phyloP scores from a whole-genome alignment of 1,140 invertebrate species.

The Brachystomella parvula region DNA sequence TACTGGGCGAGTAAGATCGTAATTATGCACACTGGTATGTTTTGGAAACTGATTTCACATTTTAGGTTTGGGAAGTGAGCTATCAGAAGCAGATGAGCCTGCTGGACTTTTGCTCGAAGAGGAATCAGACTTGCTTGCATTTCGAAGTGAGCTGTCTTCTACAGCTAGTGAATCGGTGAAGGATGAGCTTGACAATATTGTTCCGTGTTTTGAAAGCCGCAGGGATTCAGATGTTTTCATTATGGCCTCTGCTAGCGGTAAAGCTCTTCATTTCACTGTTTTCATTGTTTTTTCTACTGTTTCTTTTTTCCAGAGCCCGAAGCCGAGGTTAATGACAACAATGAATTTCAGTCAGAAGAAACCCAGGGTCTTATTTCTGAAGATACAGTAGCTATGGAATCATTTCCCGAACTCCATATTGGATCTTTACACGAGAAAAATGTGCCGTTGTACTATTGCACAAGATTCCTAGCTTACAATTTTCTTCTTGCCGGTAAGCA shows the following conservation, averaged over 20 bases:
- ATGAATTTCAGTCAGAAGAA: conserved; percentile 31
- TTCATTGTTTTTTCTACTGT: neutral
- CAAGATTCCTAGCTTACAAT: conserved; percentile 60
- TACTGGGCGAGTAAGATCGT: neutral
- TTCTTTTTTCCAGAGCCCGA: conserved; percentile 14
- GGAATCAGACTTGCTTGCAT: conserved; percentile 39
- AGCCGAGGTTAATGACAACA: conserved; percentile 39
- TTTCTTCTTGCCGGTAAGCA: conserved; percentile 63
- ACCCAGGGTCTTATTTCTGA: conserved; percentile 36
- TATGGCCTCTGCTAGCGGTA: conserved; percentile 21
- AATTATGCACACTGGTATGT: no score
- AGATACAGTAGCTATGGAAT: conserved; percentile 44
- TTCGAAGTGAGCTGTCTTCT: conserved; percentile 22
- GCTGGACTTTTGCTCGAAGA: conserved; percentile 41
- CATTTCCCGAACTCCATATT: conserved; percentile 46
- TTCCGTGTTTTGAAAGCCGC: conserved; percentile 15
- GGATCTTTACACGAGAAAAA: conserved; percentile 58
- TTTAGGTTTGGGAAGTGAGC: conserved; percentile 20
- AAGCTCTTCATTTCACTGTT: neutral
- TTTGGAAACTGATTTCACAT: conserved; percentile 6
- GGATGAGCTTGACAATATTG: conserved; percentile 27
- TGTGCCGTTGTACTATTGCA: conserved; percentile 62
- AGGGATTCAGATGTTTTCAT: conserved; percentile 29
- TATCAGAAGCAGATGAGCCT: conserved; percentile 39
- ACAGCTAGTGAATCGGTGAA: conserved; percentile 18